Percentiles rank a stretch among this genome's conserved stretches.
These are phyloP conservation scores for Taenaris catops DNA, from an alignment of 2,888 invertebrate genomes.

Conservation along the genomic window DNA sequence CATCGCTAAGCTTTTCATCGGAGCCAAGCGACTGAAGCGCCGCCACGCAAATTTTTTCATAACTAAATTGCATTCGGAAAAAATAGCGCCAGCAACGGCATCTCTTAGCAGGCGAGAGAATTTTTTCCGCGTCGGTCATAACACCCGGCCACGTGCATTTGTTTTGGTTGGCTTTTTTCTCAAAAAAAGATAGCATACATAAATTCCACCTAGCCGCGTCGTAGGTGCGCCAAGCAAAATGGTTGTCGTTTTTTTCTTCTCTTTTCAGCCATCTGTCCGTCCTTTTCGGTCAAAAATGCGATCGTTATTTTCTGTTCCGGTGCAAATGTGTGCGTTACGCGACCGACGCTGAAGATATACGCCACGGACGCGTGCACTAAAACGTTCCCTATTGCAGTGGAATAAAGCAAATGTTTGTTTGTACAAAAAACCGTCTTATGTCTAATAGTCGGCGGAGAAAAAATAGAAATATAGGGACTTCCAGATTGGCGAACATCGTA, in stretches of 20 bases:
- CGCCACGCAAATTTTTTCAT: conserved; percentile 58
- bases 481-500: too few species aligned
- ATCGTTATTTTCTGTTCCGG: conserved; percentile 81
- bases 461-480: conserved; percentile 80
- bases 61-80: conserved; percentile 64
- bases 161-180: conserved; percentile 77
- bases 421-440: conserved; percentile 54
- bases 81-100: conserved; percentile 65
- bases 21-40: conserved; percentile 45
- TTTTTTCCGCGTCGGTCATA: conserved; percentile 73
- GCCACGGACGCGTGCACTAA: conserved; percentile 34
- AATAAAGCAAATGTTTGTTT: conserved; percentile 32
- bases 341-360: conserved; percentile 47
- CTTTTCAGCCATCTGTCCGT: conserved; percentile 79
- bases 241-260: conserved; percentile 80
- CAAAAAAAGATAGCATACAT: conserved; percentile 74
- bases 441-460: conserved; percentile 69
- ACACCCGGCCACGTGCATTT: conserved; percentile 78
- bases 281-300: conserved; percentile 80
- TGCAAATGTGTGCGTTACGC: conserved; percentile 70
- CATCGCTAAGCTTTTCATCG: conserved; percentile 11
- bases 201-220: conserved; percentile 63
- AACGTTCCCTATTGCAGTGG: conserved; percentile 19
- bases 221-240: conserved; percentile 77
- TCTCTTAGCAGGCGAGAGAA: conserved; percentile 67